Percentiles rank a stretch among this genome's conserved stretches.
These are phyloP conservation scores for Drosophila equinoxialis DNA, from an alignment of 1,140 invertebrate genomes.

Conservation along the genomic window DNA sequence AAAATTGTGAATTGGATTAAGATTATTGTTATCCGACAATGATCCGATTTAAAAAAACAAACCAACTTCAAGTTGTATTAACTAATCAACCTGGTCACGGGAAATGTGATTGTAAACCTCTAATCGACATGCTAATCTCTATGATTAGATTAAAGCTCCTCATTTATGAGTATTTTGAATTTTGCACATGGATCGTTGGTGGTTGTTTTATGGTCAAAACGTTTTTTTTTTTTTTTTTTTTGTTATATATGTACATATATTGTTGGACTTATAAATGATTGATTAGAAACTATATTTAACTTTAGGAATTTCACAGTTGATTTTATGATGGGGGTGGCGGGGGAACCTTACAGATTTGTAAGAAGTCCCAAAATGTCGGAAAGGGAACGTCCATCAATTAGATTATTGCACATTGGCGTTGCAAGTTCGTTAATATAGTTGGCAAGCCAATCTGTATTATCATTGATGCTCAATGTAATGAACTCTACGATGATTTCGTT, in stretches of 20 bases:
- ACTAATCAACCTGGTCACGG: constrained; percentile 28
- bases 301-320: constrained; percentile 9
- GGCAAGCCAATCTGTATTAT: constrained; percentile 71
- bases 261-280: constrained; percentile 4
- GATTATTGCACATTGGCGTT: constrained; percentile 63
- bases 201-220: constrained; percentile 31
- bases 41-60: neutral
- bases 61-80: neutral
- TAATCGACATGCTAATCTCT: constrained; percentile 39
- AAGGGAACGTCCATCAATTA: constrained; percentile 63
- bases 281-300: constrained; percentile 12
- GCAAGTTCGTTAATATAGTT: constrained; percentile 38
- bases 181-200: constrained; percentile 26
- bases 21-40: no score
- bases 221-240: neutral
- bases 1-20: no score
- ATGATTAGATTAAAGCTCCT: constrained; percentile 61
- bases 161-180: constrained; percentile 20
- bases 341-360: neutral
- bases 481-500: constrained; percentile 75
- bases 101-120: constrained; percentile 45
- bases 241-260: neutral
- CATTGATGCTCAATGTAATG: constrained; percentile 68
- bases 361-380: constrained; percentile 44
- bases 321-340: constrained; percentile 17